phyloP scores from a whole-genome alignment of 2,113 vertebrate genomes.

The Callaeas wilsoni region DNA sequence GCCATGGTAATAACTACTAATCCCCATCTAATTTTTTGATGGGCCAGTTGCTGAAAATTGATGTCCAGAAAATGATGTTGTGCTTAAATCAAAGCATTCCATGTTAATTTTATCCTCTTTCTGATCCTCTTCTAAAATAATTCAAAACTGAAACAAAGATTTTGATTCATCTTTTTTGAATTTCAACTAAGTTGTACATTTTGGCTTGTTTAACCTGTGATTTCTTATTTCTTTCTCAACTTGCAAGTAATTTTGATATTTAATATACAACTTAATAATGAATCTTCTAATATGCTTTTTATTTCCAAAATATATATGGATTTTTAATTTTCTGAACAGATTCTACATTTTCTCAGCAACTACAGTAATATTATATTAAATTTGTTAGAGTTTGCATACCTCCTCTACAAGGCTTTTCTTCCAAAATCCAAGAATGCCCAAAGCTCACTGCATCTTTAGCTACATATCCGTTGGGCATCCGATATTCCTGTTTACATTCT shows the following conservation, averaged over 20 bases:
- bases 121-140: neutral
- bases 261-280: neutral
- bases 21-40: neutral
- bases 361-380: neutral
- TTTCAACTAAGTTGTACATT: neutral
- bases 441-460: conserved; percentile 69
- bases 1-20: neutral
- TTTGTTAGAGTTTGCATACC: conserved; percentile 15
- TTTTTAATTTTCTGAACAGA: neutral
- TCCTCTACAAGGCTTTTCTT: conserved; percentile 70
- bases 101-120: neutral
- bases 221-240: neutral
- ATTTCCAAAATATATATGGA: neutral
- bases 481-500: conserved; percentile 70
- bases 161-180: neutral
- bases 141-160: neutral
- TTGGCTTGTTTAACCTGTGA: neutral
- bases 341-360: neutral
- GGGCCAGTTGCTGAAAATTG: neutral
- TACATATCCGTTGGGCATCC: conserved; percentile 67
- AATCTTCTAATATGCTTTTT: neutral
- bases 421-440: conserved; percentile 77
- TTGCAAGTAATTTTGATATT: neutral
- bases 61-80: neutral
- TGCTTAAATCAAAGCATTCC: neutral